Conservation (phyloP, 2,113 vertebrate genomes). For the Cebidichthys violaceus region DNA sequence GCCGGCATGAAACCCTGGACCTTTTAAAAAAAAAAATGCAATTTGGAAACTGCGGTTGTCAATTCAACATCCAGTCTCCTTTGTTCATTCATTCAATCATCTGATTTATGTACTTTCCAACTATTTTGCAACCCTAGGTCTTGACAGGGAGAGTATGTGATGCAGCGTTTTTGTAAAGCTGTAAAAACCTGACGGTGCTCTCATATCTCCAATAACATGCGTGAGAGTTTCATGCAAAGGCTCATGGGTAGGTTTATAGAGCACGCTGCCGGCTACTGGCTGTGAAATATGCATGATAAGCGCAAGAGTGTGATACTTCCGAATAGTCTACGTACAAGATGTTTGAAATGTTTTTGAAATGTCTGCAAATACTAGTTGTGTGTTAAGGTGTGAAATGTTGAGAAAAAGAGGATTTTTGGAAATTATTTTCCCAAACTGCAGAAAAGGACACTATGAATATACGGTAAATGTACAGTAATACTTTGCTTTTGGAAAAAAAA, state of each 20-base stretch:
- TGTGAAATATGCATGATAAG: background rate
- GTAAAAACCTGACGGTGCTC: background rate
- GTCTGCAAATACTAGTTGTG: background rate
- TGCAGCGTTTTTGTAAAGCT: slow-evolving; percentile 3
- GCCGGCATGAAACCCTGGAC: background rate
- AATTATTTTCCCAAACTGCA: background rate
- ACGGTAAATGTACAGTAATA: background rate
- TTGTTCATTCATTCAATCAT: background rate
- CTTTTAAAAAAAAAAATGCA: background rate
- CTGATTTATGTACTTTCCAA: background rate
- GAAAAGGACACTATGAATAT: background rate
- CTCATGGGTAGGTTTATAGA: slow-evolving; percentile 33
- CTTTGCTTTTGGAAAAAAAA: background rate
- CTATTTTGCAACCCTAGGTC: background rate
- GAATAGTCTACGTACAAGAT: background rate
- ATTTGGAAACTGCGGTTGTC: background rate
- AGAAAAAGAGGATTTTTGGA: background rate
- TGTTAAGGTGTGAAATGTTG: background rate
- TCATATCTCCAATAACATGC: background rate
- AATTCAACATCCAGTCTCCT: background rate
- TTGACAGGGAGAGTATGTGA: background rate
- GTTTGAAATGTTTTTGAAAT: background rate
- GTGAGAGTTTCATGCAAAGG: slow-evolving; percentile 32
- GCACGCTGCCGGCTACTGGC: background rate
- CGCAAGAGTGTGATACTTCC: background rate